Conservation (phyloP, 92 coral and sea anemone species). For the Metridium senile region DNA sequence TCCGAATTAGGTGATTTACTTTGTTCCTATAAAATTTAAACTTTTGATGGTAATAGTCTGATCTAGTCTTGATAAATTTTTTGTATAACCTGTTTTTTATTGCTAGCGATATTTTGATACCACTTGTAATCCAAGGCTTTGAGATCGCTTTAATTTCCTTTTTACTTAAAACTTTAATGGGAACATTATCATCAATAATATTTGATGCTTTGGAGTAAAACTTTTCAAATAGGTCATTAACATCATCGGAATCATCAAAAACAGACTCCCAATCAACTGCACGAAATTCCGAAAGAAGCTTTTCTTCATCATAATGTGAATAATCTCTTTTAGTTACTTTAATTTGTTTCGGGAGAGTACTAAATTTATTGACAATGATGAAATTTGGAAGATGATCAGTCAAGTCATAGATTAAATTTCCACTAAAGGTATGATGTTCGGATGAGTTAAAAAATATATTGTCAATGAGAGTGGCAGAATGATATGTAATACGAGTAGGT, state of each 20-base stretch:
- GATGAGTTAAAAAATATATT: slow-evolving; percentile 33
- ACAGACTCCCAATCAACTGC: slow-evolving; percentile 8
- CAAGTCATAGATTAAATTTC: slow-evolving; percentile 31
- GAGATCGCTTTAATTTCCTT: background rate
- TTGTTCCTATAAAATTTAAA: slow-evolving; percentile 38
- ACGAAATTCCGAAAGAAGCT: slow-evolving; percentile 25
- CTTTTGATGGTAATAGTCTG: background rate
- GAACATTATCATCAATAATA: slow-evolving; percentile 14
- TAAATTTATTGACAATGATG: slow-evolving; percentile 18
- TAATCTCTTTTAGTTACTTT: background rate
- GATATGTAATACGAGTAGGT: slow-evolving; percentile 44
- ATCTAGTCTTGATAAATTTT: slow-evolving; percentile 20
- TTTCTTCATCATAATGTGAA: slow-evolving; percentile 41
- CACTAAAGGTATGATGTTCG: slow-evolving; percentile 33
- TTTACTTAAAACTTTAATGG: slow-evolving; percentile 18
- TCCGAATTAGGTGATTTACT: slow-evolving; percentile 30
- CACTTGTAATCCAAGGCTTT: slow-evolving; percentile 55
- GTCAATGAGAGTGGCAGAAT: slow-evolving; percentile 48
- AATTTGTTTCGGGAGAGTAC: background rate
- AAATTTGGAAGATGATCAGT: slow-evolving; percentile 55
- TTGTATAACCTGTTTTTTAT: slow-evolving; percentile 51
- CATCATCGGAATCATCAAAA: background rate
- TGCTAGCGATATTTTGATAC: slow-evolving; percentile 39
- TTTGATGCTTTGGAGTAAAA: background rate
- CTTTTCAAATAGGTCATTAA: background rate